These are phyloP conservation scores for Trachythela sp. DNA, from an alignment of 64 coral and sea anemone species.

Conservation along the genomic window DNA sequence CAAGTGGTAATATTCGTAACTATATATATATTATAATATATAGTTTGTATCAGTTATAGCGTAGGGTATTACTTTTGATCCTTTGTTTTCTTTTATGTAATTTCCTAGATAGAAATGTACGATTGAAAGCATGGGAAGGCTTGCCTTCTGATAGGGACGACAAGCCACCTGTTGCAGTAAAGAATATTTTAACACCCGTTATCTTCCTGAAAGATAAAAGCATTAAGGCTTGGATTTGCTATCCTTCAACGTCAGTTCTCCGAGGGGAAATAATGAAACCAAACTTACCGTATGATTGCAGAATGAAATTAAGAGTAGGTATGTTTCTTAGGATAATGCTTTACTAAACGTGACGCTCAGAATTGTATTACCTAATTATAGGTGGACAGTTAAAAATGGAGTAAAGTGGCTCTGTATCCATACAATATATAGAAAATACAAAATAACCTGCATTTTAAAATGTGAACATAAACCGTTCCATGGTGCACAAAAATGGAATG, in stretches of 20 bases:
- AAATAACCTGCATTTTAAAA: no score
- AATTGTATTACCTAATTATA: background rate
- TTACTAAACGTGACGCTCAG: background rate
- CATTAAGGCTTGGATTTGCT: background rate
- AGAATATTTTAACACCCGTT: background rate
- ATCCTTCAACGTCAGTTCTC: background rate
- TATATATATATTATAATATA: no score
- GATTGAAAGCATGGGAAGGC: background rate
- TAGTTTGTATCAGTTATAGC: no score
- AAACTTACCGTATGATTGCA: background rate
- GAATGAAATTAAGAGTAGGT: background rate
- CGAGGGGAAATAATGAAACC: background rate
- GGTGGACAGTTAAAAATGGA: no score
- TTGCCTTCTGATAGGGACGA: background rate
- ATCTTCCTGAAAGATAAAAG: background rate
- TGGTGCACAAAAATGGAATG: no score
- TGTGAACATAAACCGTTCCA: no score
- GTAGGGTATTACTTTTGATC: no score
- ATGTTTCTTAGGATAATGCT: background rate
- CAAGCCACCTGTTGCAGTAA: background rate
- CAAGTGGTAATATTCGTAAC: no score
- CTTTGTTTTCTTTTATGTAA: no score
- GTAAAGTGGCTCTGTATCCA: no score
- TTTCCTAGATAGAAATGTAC: background rate
- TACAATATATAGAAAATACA: no score